A percentile compares a stretch with the other conserved stretches of the same genome.
These are phyloP conservation scores for Phodopus roborovskii DNA, from an alignment of 2,113 vertebrate species.

Conservation along the genomic window DNA sequence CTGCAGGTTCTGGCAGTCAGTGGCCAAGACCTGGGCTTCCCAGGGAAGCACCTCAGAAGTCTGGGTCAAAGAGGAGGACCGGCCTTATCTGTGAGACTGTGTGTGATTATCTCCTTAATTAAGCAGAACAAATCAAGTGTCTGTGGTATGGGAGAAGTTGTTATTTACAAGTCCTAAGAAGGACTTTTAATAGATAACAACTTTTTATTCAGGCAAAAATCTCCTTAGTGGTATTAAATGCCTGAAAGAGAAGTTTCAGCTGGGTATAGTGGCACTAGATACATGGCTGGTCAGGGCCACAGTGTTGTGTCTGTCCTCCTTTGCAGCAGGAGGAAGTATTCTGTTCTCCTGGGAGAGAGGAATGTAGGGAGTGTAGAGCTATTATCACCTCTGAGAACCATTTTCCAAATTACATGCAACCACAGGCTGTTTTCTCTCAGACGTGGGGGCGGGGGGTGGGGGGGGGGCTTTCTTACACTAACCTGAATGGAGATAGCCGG, in stretches of 20 bases:
- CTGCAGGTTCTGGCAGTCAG: neutral
- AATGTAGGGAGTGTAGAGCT: neutral
- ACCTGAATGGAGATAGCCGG: neutral
- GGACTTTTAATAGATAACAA: neutral
- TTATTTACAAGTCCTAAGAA: conserved; percentile 52
- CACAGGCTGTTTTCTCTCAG: neutral
- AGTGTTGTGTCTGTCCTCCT: neutral
- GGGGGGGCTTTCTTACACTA: neutral
- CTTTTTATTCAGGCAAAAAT: conserved; percentile 37
- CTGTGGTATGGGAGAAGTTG: neutral
- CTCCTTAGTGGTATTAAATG: conserved; percentile 33
- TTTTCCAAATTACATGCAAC: neutral
- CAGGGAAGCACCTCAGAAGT: neutral
- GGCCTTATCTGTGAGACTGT: neutral
- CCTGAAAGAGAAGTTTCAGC: neutral
- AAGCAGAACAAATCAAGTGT: conserved; percentile 38
- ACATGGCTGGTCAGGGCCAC: neutral
- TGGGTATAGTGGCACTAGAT: neutral
- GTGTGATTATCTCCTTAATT: neutral
- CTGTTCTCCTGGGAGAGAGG: neutral
- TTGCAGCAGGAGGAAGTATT: neutral
- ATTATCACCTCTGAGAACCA: conserved; percentile 23
- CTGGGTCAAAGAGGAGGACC: conserved; percentile 15
- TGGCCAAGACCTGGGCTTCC: neutral
- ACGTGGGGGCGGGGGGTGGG: too few relatives aligned